Evolutionary conservation across 1,140 invertebrate species (phyloP), one percentile per base, ranked within the genome.

Genomic region (Andricus grossulariae): DNA sequence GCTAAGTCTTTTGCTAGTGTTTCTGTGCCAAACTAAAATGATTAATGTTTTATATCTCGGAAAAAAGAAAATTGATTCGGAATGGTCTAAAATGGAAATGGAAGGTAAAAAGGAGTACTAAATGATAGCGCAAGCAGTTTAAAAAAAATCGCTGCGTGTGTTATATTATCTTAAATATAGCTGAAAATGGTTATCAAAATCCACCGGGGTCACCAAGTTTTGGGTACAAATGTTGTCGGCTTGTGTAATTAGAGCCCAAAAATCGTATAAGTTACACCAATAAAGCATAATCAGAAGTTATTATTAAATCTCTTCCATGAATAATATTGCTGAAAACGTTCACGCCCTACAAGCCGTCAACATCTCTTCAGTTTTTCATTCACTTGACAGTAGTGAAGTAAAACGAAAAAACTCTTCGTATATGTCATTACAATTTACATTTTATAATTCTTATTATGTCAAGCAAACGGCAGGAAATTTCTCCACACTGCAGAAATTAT

Each of bases 361-460:
- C 32, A 45, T 39, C 13, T 7, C n/a, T 66, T 66, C 60, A 45
- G 60, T 66, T 66, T 66, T 66, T 39, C 60, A 66, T 15, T 66
- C 45, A 66, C 60, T 66, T n/a, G 12, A 45, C 32, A n/a, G 32
- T n/a, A 32, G 13, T n/a, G 6, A 66, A 66, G 60, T 39, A 66
- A 25, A 19, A 32, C 0, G n/a, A 39, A 66, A 32, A 39, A 66
- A 39, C 15, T n/a, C 39, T 66, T 66, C 10, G 39, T 32, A 45
- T 39, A 66, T 66, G 32, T 45, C 45, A 66, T 66, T 66, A 66
- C 32, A 66, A 39, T 16, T 7, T 32, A 66, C 60, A 66, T 66
- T 66, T 66, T 66, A 66, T 32, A 66, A 66, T 66, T 66, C 60
- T 66, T 32, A 66, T 66, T 66, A 66, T 66, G 60, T 66, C 60